phyloP scores from a whole-genome alignment of 2,113 vertebrate genomes.

The Halichoeres trimaculatus region DNA sequence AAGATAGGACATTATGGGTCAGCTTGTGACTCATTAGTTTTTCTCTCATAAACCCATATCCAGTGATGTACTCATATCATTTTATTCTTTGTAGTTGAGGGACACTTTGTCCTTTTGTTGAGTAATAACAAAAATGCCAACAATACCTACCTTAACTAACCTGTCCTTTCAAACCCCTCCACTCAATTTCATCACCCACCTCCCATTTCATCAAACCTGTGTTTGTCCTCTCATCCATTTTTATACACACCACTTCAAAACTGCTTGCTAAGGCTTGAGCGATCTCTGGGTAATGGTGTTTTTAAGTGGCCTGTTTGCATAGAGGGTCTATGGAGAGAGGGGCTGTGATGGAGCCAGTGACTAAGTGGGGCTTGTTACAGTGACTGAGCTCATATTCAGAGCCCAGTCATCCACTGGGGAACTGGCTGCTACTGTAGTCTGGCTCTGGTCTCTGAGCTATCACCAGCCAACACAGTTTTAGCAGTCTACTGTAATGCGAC shows the following conservation, averaged over 20 bases:
- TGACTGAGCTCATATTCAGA: slow-evolving; percentile 73
- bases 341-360: slow-evolving; percentile 58
- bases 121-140: slow-evolving; percentile 9
- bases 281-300: slow-evolving; percentile 67
- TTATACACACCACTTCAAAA: slow-evolving; percentile 60
- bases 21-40: slow-evolving; percentile 30
- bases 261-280: slow-evolving; percentile 63
- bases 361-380: slow-evolving; percentile 74
- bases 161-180: neutral
- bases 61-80: slow-evolving; percentile 15
- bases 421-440: slow-evolving; percentile 75
- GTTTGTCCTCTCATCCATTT: slow-evolving; percentile 59
- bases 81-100: slow-evolving; percentile 2
- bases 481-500: slow-evolving; percentile 68
- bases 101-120: slow-evolving; percentile 20
- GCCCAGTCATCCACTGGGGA: slow-evolving; percentile 72
- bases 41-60: slow-evolving; percentile 11
- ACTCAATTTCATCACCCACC: slow-evolving; percentile 25
- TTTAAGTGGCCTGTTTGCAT: slow-evolving; percentile 77
- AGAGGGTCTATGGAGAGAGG: slow-evolving; percentile 61
- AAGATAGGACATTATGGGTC: slow-evolving; percentile 44
- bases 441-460: slow-evolving; percentile 70
- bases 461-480: slow-evolving; percentile 71
- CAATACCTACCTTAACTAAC: slow-evolving; percentile 13
- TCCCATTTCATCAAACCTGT: slow-evolving; percentile 38